A percentile compares a stretch with the other conserved stretches of the same genome.
Evolutionary conservation across 2,797 vertebrate species (phyloP).

Genomic region (Lagocephalus sceleratus): DNA sequence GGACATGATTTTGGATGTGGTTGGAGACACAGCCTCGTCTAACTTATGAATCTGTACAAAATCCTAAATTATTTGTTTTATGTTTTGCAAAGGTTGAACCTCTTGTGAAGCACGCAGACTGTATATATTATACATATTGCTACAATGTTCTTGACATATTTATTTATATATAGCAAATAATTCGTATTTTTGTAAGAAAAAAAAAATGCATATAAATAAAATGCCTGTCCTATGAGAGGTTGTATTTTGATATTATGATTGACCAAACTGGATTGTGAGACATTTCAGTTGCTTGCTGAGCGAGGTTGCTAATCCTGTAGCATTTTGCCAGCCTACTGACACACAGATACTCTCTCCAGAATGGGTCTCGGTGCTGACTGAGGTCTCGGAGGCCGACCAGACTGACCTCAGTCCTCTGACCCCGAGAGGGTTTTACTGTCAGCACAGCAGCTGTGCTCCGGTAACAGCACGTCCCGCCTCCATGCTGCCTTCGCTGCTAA

Average conservation of each 20-base stretch:
- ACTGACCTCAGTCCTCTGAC: constrained; percentile 24
- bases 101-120: constrained; percentile 62
- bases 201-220: constrained; percentile 52
- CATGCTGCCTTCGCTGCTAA: constrained; percentile 17
- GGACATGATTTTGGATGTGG: constrained; percentile 16
- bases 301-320: constrained; percentile 37
- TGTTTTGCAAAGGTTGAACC: constrained; percentile 72
- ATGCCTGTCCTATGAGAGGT: constrained; percentile 23
- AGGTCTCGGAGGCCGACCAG: constrained; percentile 24
- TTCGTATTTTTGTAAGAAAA: constrained; percentile 76
- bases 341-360: background rate
- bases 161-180: constrained; percentile 75
- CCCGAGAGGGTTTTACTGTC: constrained; percentile 37
- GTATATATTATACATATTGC: constrained; percentile 53
- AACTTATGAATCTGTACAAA: constrained; percentile 68
- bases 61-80: constrained; percentile 71
- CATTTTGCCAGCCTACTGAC: constrained; percentile 11
- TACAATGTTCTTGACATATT: constrained; percentile 66
- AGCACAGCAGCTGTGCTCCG: constrained; percentile 43
- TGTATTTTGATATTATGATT: constrained; percentile 4
- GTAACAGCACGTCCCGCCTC: constrained; percentile 8
- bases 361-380: constrained; percentile 4
- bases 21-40: constrained; percentile 43
- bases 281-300: constrained; percentile 9
- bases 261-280: background rate